phyloP scores from a whole-genome alignment of 2,797 vertebrate species.

The Pogonophryne albipinna region DNA sequence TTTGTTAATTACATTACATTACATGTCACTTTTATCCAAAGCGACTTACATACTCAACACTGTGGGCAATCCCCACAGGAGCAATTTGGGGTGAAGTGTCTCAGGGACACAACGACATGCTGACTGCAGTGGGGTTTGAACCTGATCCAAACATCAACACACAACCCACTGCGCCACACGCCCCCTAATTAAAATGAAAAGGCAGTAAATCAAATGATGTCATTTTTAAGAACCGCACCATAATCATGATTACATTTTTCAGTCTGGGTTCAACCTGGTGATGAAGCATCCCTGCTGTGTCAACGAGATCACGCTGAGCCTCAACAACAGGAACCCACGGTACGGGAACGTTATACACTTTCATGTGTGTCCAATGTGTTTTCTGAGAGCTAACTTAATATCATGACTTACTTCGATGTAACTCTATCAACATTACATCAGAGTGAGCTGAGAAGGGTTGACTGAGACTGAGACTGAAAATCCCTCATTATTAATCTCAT shows the following conservation, averaged over 20 bases:
- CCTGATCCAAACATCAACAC: no score
- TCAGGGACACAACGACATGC: no score
- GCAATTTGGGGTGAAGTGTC: no score
- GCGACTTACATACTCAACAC: no score
- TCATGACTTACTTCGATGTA: neutral
- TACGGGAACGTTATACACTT: slow-evolving; percentile 43
- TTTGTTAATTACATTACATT: neutral
- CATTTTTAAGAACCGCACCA: no score
- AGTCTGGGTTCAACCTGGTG: slow-evolving; percentile 96
- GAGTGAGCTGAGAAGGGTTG: neutral
- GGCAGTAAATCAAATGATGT: no score
- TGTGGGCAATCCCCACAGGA: no score
- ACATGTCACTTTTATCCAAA: no score
- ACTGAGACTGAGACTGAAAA: neutral
- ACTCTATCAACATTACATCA: no score
- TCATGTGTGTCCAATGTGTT: neutral
- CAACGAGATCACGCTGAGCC: slow-evolving; percentile 95
- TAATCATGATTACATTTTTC: neutral
- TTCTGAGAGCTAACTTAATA: neutral
- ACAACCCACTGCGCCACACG: no score
- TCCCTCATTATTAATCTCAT: no score
- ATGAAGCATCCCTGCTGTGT: slow-evolving; percentile 94
- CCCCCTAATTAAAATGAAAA: neutral
- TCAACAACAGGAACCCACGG: slow-evolving; percentile 93
- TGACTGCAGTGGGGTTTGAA: no score